Evolutionary conservation across 1,140 invertebrate genomes (phyloP), one percentile per base, ranked within the genome.

Genomic region (Aricia agestis): DNA sequence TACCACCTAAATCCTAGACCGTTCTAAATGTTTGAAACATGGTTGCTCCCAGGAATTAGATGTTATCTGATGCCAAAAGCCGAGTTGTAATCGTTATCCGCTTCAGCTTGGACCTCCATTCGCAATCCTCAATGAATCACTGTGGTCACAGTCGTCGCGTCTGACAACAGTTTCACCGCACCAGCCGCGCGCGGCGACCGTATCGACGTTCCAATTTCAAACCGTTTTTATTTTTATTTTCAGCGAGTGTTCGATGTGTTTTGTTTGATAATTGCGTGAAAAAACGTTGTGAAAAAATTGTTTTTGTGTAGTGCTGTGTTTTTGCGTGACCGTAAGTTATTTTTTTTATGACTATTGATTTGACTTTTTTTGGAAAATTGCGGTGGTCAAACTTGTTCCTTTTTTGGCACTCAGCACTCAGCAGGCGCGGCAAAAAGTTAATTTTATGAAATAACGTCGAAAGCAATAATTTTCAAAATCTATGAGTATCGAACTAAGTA

Each of bases 81-180:
- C 2, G 10, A 57, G 1, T 58, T 15, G 15, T 6, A 58, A 58
- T 58, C 57, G 57, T 13, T n/a, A 6, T 17, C 15, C 15, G 9
- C 15, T 6, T n/a, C 15, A 6, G 0, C 57, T 58, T 58, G 15
- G 57, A n/a, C 11, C 57, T 17, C 57, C 52, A n/a, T 1, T 57
- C 17, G 57, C 57, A 1, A 58, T 58, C 57, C 57, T 58, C 57
- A 58, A 58, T 58, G 57, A 58, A 58, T 58, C 57, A 58, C 57
- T 58, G 57, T 58, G 57, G 57, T 58, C 15, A 58, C 57, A 58
- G 57, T 58, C 13, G 57, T 17, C 57, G 57, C 57, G 57, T 58
- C 57, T 57, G 10, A 11, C 11, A 58, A 58, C 57, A 58, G 57
- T 58, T n/a, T 58, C 57, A 58, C 57, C 57, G 57, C 1, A 58